Conservation (phyloP, 2,113 vertebrate species). For the Amphilophus citrinellus region DNA sequence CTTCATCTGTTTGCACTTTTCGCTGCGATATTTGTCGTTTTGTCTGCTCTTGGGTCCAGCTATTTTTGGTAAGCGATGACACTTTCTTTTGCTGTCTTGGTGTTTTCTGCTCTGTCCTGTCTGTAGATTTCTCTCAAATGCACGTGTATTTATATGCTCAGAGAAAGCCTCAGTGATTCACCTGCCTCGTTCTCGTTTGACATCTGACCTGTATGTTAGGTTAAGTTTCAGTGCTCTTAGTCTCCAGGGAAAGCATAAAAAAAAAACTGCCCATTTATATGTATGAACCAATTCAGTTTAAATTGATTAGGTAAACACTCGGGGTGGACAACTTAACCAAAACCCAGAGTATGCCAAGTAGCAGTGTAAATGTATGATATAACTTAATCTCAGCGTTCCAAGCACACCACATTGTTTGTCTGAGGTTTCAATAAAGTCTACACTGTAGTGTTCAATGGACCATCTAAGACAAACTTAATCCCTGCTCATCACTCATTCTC, state of each 20-base stretch:
- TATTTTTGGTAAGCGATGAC: too few species aligned
- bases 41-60: too few species aligned
- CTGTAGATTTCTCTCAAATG: not conserved
- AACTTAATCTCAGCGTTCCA: not conserved
- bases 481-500: constrained; percentile 32
- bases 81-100: not conserved
- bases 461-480: constrained; percentile 16
- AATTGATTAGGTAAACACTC: not conserved
- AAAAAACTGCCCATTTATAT: not conserved
- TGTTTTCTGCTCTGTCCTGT: not conserved
- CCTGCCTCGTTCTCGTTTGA: not conserved
- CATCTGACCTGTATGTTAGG: constrained; percentile 6
- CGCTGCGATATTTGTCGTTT: too few species aligned
- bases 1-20: too few species aligned
- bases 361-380: not conserved
- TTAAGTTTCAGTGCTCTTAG: not conserved
- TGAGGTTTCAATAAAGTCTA: not conserved
- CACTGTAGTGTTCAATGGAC: not conserved
- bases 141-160: not conserved
- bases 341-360: not conserved
- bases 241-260: not conserved
- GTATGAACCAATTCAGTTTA: not conserved
- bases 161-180: not conserved
- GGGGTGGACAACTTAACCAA: not conserved
- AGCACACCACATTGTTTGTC: not conserved